Evolutionary conservation across 2,888 invertebrate species (phyloP), one percentile per base, ranked within the genome.

Genomic region (Ophion obscuratus): DNA sequence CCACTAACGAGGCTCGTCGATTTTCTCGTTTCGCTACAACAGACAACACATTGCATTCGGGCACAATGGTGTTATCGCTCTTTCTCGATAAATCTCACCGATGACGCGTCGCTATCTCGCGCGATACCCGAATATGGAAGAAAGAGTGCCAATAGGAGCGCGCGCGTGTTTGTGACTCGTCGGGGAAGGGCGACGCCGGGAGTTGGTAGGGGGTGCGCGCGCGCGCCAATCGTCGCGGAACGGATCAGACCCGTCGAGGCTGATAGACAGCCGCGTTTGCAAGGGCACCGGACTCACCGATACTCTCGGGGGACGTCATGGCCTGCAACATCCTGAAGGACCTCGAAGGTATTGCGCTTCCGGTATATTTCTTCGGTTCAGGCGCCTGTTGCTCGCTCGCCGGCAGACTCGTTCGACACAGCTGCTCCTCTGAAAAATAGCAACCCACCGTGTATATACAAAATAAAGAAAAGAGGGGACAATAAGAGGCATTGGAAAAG

Each of bases 261-360:
- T 53, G 31, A 20, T 31, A 59, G 31, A 71, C 68, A 36, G 10
- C 24, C 44, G 62, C 36, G 27, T 7, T 40, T 2, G 2, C 31
- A n/a, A 40, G 24, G 57, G 67, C 59, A 40, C 24, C 20, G 27
- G 24, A 95, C 96, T 95, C 94, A 96, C 96, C 96, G 93, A 95
- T 95, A 92, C 95, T 95, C 91, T 96, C 96, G 81, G 96, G 96
- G 86, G 96, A 96, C 88, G 97, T 97, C 97, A 97, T 97, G 75
- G 97, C 96, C 94, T 97, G 97, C 81, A 97, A 94, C 92, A 97
- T 96, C 94, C 96, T 96, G 94, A 97, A 97, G 62, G 97, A 97
- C 93, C 97, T 95, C 88, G 97, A 97, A 78, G 97, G 97, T 93
- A 97, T 97, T 88, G 96, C 96, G 91, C 97, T 96, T 80, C 97